These are phyloP conservation scores for Cassiopea xamachana DNA, from an alignment of 30 jellyfish, hydroid and myxozoan species.

Conservation along the genomic window DNA sequence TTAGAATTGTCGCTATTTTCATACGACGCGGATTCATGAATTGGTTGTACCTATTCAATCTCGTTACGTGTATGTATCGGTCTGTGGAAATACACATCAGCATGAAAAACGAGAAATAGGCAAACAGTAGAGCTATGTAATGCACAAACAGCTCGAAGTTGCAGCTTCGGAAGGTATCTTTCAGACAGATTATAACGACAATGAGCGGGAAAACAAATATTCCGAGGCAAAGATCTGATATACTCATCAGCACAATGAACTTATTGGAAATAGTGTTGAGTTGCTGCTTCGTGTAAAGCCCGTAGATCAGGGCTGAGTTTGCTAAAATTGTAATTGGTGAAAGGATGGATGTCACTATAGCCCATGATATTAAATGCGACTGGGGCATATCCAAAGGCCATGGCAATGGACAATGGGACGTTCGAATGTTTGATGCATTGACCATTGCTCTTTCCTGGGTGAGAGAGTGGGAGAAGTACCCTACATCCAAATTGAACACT, in stretches of 20 bases:
- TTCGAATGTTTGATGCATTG: no score
- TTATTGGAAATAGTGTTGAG: constrained; percentile 14
- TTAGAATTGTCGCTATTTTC: not conserved
- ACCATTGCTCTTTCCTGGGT: no score
- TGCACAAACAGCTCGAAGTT: constrained; percentile 10
- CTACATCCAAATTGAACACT: no score
- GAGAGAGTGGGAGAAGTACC: no score
- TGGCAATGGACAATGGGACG: constrained; percentile 3
- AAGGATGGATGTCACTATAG: not conserved
- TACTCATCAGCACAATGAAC: constrained; percentile 37
- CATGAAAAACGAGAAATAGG: no score
- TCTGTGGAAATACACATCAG: no score
- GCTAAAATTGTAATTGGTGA: not conserved
- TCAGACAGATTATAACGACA: not conserved
- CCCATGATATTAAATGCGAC: not conserved
- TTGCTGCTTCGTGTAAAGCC: no score
- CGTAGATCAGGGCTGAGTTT: not conserved
- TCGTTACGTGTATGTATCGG: no score
- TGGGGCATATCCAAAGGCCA: constrained; percentile 28
- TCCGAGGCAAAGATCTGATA: not conserved
- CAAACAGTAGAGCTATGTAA: not conserved
- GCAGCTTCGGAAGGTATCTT: constrained; percentile 7
- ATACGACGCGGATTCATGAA: no score
- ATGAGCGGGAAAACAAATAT: not conserved
- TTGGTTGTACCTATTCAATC: no score